Evolutionary conservation across 2,797 vertebrate genomes (phyloP).

Genomic region (Acomys russatus): DNA sequence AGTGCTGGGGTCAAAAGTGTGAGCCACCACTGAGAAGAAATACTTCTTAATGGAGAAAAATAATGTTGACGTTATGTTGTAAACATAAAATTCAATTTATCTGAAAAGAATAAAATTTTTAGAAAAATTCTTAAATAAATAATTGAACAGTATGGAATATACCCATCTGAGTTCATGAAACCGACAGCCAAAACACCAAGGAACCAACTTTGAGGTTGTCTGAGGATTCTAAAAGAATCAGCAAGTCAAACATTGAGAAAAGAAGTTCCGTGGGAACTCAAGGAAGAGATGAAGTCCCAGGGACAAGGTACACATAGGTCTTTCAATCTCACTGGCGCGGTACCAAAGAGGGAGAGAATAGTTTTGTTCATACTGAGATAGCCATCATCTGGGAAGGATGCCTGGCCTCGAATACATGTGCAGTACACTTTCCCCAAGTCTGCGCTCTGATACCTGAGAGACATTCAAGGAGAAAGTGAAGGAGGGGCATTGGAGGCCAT

Average conservation of each 20-base stretch:
- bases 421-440: not conserved
- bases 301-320: not conserved
- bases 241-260: not conserved
- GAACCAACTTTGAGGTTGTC: not conserved
- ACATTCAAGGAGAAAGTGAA: not conserved
- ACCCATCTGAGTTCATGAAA: constrained; percentile 19
- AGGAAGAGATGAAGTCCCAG: not conserved
- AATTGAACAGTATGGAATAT: not conserved
- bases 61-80: constrained; percentile 8
- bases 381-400: not conserved
- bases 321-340: not conserved
- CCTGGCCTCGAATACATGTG: not conserved
- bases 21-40: not conserved
- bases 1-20: not conserved
- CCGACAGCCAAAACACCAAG: not conserved
- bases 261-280: not conserved
- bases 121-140: constrained; percentile 18
- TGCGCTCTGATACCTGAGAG: not conserved
- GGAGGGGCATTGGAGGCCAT: not conserved
- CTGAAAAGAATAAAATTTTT: not conserved
- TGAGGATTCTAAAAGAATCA: constrained; percentile 4
- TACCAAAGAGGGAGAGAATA: not conserved
- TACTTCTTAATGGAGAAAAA: constrained; percentile 17
- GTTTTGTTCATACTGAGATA: not conserved
- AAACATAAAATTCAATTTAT: constrained; percentile 38